These are phyloP conservation scores for Rhynchomys soricoides DNA, from an alignment of 2,113 vertebrate genomes.

Conservation along the genomic window DNA sequence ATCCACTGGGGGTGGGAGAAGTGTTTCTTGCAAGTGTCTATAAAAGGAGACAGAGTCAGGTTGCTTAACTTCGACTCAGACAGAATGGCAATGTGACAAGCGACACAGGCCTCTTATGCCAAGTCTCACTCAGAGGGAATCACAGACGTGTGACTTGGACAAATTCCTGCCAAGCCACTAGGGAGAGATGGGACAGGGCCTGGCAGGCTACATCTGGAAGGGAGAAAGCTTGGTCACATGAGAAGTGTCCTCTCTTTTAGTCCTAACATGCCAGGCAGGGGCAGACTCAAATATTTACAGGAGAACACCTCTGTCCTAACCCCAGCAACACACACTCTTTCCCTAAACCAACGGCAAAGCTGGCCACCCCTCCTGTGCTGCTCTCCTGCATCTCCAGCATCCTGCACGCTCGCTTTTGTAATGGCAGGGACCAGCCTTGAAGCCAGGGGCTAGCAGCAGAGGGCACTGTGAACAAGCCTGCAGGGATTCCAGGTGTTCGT, in stretches of 20 bases:
- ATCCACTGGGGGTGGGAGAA: not conserved
- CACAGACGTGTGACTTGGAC: conserved; percentile 55
- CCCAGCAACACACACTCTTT: not conserved
- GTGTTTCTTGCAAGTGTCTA: not conserved
- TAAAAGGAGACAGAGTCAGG: not conserved
- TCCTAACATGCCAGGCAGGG: not conserved
- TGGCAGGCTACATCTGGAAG: not conserved
- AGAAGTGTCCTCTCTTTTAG: not conserved
- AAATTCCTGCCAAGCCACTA: conserved; percentile 53
- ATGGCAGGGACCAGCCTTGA: not conserved
- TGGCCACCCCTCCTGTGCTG: not conserved
- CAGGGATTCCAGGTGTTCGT: not conserved
- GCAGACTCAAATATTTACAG: not conserved
- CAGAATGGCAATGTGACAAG: conserved; percentile 40
- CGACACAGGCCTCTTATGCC: not conserved
- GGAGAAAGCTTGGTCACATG: conserved; percentile 16
- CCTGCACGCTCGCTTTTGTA: not conserved
- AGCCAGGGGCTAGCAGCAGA: not conserved
- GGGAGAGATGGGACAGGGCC: conserved; percentile 9
- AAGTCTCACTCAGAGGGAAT: conserved; percentile 42
- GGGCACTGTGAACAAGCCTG: fast-evolving
- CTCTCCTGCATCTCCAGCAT: not conserved
- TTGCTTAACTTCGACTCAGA: not conserved
- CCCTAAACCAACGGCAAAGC: not conserved
- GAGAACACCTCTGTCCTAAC: not conserved